Evolutionary conservation across 2,113 vertebrate species (phyloP), one percentile per base, ranked within the genome.

Genomic region (Tychaedon coryphoeus): DNA sequence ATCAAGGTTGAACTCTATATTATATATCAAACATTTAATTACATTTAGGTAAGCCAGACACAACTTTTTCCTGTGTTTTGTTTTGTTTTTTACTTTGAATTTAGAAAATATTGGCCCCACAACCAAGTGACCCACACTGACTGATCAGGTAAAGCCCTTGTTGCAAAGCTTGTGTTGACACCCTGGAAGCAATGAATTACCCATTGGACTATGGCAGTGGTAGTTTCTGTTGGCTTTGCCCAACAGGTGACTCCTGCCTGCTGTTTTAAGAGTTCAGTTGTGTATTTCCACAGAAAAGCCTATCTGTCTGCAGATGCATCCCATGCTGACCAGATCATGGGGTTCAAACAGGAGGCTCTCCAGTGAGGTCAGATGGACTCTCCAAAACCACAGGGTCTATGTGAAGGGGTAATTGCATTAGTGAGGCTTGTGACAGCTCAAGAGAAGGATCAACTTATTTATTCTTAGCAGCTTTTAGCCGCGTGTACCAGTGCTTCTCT

Each of bases 101-200:
- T 71, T 23, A 38, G 48, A 78, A 70, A 77, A 53, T 18, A 14
- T 28, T 80, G 56, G 34, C 45, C 26, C 24, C 3, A 3, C 53
- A 5, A 17, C 5, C 0, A 6, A 43, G 23, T 28, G 18, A 25
- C 25, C 48, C 23, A 48, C 31, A 12, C n/a, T 12, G 1, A 6
- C 42, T n/a, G 14, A 1, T 38, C 4, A 24, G 43, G 25, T 40
- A n/a, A 56, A 51, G 5, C 48, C n/a, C 66, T 36, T 51, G 14
- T 29, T 67, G 54, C 45, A 34, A 57, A 84, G 54, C 48, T 58
- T 31, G 12, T 33, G 25, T 42, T 33, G 50, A 8, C 86, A 17
- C 15, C 26, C 5, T 14, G 31, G 58, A 66, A 77, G 25, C 33
- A 28, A 13, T 1, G 1, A 47, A 85, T 58, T 51, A 28, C 34